These are phyloP conservation scores for Myrmecobius fasciatus DNA, from an alignment of 2,113 vertebrate genomes.

Conservation along the genomic window DNA sequence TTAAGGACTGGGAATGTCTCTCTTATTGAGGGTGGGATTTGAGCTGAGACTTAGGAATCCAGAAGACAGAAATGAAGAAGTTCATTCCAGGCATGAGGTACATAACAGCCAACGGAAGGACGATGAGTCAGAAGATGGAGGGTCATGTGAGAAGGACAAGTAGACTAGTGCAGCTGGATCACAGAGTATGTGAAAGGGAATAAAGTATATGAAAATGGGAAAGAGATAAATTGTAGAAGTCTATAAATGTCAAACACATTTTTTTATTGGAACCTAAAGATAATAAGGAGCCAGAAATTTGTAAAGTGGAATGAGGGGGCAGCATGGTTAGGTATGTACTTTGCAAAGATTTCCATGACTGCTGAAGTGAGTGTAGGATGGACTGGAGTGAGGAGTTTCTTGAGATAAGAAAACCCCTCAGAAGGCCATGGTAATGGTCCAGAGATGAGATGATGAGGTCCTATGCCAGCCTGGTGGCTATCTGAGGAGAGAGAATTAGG, in stretches of 20 bases:
- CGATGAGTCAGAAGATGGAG: neutral
- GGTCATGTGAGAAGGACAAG: neutral
- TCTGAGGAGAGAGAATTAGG: neutral
- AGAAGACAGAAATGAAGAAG: neutral
- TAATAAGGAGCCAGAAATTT: neutral
- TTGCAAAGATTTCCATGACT: neutral
- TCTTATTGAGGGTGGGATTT: neutral
- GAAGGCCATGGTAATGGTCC: neutral
- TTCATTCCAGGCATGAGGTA: neutral
- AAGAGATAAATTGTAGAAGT: neutral
- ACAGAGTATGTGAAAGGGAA: neutral
- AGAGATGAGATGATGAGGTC: neutral
- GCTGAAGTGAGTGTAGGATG: neutral
- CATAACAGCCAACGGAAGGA: neutral
- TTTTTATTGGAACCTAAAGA: too few relatives aligned
- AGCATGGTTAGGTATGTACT: neutral
- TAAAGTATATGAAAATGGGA: neutral
- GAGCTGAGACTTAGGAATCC: neutral
- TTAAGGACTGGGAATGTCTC: neutral
- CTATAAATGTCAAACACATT: too few relatives aligned
- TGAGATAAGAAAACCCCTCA: neutral
- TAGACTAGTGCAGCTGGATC: neutral
- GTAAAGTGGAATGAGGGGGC: neutral
- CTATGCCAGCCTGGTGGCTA: neutral
- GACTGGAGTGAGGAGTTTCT: neutral